Evolutionary conservation across 2,797 vertebrate species (phyloP).

Genomic region (Parauchenoglanis ngamensis): DNA sequence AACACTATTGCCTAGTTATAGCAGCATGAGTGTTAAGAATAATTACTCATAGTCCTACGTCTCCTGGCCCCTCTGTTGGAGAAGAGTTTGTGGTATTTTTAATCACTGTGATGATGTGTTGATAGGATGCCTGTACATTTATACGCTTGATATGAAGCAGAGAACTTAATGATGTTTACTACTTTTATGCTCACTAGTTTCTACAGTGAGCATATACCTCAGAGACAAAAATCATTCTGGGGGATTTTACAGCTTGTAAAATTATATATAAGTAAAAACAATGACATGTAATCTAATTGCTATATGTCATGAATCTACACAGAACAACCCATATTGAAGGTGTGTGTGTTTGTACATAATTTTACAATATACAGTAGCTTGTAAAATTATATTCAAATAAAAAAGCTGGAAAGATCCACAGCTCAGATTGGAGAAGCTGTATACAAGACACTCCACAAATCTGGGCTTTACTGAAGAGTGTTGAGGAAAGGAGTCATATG

Average conservation of each 20-base stretch:
- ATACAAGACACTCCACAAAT: background rate
- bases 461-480: background rate
- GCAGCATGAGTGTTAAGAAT: background rate
- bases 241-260: background rate
- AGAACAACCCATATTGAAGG: background rate
- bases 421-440: background rate
- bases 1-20: constrained; percentile 10
- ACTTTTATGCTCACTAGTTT: background rate
- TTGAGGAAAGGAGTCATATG: background rate
- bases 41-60: background rate
- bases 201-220: background rate
- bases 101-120: background rate
- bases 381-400: background rate
- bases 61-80: background rate
- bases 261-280: background rate
- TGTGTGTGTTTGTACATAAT: background rate
- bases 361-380: background rate
- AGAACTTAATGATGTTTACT: background rate
- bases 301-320: background rate
- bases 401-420: background rate
- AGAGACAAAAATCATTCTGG: too few species aligned
- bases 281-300: background rate
- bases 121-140: background rate
- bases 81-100: background rate
- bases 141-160: background rate